phyloP scores from a whole-genome alignment of 2,113 vertebrate species.

The Psittacula cyanocephala region DNA sequence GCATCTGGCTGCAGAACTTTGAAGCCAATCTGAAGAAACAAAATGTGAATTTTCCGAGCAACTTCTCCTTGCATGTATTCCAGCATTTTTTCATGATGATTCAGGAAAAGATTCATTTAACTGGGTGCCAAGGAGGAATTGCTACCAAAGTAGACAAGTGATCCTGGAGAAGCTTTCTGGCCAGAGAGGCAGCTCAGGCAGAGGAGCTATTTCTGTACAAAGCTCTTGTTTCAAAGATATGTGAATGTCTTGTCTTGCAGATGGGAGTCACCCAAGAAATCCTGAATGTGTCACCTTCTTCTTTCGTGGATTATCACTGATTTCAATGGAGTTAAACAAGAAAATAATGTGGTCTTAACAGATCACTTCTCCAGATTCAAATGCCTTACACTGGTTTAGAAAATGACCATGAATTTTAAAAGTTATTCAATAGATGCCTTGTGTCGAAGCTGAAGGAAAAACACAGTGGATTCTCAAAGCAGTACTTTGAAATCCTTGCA shows the following conservation, averaged over 20 bases:
- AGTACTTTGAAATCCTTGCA: background rate
- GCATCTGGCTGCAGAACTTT: background rate
- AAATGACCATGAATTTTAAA: background rate
- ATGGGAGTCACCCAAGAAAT: background rate
- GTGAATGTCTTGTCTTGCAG: background rate
- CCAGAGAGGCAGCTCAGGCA: background rate
- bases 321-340: background rate
- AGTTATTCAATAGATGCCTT: background rate
- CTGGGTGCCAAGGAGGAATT: background rate
- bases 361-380: background rate
- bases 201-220: background rate
- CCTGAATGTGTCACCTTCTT: background rate
- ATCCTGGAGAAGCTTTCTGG: background rate
- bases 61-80: background rate
- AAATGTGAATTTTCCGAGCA: background rate
- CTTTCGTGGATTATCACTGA: background rate
- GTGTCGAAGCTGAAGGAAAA: background rate
- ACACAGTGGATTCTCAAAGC: background rate
- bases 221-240: background rate
- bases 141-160: background rate
- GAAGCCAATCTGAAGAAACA: background rate
- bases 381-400: background rate
- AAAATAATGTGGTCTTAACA: background rate
- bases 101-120: background rate
- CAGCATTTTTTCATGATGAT: background rate